Evolutionary conservation across 2,113 vertebrate genomes (phyloP).

Genomic region (Agelaius tricolor): DNA sequence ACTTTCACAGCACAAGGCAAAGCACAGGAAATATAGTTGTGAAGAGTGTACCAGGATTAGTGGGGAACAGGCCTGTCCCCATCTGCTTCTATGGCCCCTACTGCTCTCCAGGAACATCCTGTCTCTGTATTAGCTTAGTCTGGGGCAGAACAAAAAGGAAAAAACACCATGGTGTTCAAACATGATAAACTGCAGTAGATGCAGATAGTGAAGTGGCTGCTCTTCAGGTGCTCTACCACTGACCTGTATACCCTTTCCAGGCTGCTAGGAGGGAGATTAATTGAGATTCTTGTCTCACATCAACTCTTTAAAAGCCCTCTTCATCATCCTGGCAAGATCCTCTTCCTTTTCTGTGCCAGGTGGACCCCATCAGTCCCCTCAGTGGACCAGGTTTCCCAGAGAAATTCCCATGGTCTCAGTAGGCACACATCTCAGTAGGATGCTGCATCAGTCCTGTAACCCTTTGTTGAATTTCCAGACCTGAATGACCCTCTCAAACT

Average conservation of each 20-base stretch:
- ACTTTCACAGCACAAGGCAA: neutral
- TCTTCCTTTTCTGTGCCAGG: neutral
- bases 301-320: neutral
- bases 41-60: neutral
- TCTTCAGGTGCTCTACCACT: neutral
- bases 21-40: neutral
- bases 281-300: neutral
- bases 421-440: neutral
- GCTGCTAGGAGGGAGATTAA: neutral
- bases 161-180: neutral
- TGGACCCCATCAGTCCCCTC: neutral
- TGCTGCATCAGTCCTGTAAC: neutral
- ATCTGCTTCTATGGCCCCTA: neutral
- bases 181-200: neutral
- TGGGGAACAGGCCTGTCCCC: neutral
- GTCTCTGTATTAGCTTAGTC: neutral
- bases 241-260: neutral
- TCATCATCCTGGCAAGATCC: neutral
- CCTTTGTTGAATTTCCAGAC: neutral
- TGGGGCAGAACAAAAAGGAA: neutral
- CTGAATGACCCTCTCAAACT: neutral
- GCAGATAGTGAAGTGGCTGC: neutral
- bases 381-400: neutral
- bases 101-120: neutral
- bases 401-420: neutral